Conservation (phyloP, 2,113 vertebrate species). For the Calidris pygmaea region DNA sequence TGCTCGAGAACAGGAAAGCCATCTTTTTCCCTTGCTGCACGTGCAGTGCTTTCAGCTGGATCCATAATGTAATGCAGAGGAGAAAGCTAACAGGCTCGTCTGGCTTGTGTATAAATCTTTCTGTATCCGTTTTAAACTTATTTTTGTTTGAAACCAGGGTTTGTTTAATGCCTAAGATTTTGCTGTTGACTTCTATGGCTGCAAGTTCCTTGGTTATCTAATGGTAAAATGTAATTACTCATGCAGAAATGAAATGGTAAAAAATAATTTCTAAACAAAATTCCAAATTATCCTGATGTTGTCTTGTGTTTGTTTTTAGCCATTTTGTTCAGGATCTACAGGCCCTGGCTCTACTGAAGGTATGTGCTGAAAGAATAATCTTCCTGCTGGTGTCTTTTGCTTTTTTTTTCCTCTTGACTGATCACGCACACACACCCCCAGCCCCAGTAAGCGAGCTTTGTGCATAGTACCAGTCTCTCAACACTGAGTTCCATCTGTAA, state of each 20-base stretch:
- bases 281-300: neutral
- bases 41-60: neutral
- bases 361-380: neutral
- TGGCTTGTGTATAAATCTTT: neutral
- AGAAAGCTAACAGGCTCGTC: neutral
- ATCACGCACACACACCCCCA: no score
- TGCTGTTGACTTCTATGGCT: neutral
- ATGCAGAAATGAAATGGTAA: neutral
- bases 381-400: neutral
- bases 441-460: neutral
- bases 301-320: neutral
- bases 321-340: neutral
- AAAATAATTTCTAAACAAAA: neutral
- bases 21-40: neutral
- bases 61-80: neutral
- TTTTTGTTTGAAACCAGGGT: neutral
- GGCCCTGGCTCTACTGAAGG: neutral
- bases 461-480: neutral
- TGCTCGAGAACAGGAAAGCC: neutral
- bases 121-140: neutral
- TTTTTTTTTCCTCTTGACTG: neutral
- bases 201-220: neutral
- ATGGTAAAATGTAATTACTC: neutral
- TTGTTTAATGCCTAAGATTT: neutral
- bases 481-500: neutral